phyloP scores from a whole-genome alignment of 2,113 vertebrate genomes.

The Indicator maculatus region DNA sequence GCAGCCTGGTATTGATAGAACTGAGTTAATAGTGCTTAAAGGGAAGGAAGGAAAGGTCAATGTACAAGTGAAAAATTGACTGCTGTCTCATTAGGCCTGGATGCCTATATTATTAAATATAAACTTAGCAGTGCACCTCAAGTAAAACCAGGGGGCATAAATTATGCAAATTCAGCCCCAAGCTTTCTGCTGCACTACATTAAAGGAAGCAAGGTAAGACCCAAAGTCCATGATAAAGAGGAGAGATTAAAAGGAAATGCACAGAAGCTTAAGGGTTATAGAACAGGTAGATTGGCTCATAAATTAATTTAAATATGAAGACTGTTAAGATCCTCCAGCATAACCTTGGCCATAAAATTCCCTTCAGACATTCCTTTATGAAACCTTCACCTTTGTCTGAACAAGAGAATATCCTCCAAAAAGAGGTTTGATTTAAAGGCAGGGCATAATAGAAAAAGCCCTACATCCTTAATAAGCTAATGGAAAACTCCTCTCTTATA shows the following conservation, averaged over 20 bases:
- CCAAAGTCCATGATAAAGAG: background rate
- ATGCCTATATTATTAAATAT: constrained; percentile 6
- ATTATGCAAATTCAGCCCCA: constrained; percentile 2
- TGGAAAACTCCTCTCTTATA: background rate
- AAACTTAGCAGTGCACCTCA: constrained; percentile 9
- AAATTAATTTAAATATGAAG: constrained; percentile 28
- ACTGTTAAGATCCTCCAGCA: background rate
- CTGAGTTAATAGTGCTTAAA: constrained; percentile 23
- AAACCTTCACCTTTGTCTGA: background rate
- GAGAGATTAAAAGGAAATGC: background rate
- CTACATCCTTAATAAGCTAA: background rate
- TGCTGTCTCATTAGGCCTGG: background rate
- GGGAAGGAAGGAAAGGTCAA: constrained; percentile 13
- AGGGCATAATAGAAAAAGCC: background rate
- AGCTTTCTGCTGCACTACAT: background rate
- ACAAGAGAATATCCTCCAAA: background rate
- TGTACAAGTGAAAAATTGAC: constrained; percentile 11
- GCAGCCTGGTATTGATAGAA: background rate
- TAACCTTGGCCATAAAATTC: background rate
- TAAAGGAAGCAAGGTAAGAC: background rate
- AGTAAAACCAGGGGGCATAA: constrained; percentile 15
- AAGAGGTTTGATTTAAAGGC: constrained; percentile 15
- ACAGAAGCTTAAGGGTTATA: background rate
- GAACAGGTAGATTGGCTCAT: background rate
- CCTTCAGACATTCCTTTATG: background rate